Evolutionary conservation across 2,888 invertebrate species (phyloP), one percentile per base, ranked within the genome.

Genomic region (Parnassius glacialis): DNA sequence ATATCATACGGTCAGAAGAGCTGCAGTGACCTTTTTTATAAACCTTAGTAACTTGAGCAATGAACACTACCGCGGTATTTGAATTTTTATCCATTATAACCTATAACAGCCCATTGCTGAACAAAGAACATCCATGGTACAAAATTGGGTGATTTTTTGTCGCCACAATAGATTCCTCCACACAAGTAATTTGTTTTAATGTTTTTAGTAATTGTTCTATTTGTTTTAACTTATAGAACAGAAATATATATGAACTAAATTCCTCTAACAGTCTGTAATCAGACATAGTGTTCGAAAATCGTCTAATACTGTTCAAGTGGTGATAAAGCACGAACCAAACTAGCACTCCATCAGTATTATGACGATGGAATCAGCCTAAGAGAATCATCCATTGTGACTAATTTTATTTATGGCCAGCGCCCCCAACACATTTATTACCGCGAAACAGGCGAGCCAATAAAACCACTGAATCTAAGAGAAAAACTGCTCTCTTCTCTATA

Each of bases 401-500:
- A 90, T 90, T 89, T 89, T 89, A 90, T 90, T 87, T 90, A 90
- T 86, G 74, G 78, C 71, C 65, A 68, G 67, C 75, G 74, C 76
- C 87, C 85, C 83, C 74, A 71, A 74, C 81, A 83, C 87, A 90
- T 89, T 84, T 88, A 87, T 89, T 85, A 87, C 85, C 81, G 80
- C 84, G 81, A 82, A 85, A 82, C 83, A 83, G 83, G 74, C 82
- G 73, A 77, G 78, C 89, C 90, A 90, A 90, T 91, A 90, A 88
- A 90, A 90, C 88, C 89, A 90, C 84, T 91, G 90, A 91, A 91
- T 91, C 90, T 90, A 90, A 90, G 89, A 90, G 90, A 90, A 91
- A 90, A 90, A 91, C 81, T 90, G 86, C 90, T 84, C 85, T 83
- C 80, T 74, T 78, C 81, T 84, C 87, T 86, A 90, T 90, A 90